A percentile compares a stretch with the other conserved stretches of the same genome.
Conservation (phyloP, 2,888 invertebrate species). For the Hypena proboscidalis region DNA sequence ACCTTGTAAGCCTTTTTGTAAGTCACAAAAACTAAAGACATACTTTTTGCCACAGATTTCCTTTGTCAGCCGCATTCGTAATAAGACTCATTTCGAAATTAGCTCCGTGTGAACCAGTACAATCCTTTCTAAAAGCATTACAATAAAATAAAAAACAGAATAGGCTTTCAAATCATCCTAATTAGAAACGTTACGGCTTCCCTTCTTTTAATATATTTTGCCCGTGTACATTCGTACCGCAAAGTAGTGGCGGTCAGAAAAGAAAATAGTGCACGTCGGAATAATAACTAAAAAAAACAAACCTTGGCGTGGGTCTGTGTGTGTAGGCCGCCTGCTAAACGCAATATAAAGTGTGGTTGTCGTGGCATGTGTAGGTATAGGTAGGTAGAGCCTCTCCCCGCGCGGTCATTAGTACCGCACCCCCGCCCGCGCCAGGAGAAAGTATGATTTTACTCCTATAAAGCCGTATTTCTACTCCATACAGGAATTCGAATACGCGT, state of each 20-base stretch:
- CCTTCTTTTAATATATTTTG: conserved; percentile 43
- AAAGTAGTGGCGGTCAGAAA: conserved; percentile 61
- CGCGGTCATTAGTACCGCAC: conserved; percentile 84
- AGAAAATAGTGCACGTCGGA: conserved; percentile 79
- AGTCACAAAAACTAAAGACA: conserved; percentile 5
- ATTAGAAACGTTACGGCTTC: conserved; percentile 38
- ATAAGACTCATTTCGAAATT: conserved; percentile 8
- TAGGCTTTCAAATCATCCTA: conserved; percentile 35
- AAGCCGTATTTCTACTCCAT: conserved; percentile 85
- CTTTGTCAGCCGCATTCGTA: conserved; percentile 1
- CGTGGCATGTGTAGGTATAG: conserved; percentile 74
- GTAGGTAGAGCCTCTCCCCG: conserved; percentile 75
- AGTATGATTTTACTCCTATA: conserved; percentile 86
- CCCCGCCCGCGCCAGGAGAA: conserved; percentile 78
- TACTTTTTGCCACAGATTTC: conserved; percentile 15
- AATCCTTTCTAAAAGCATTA: conserved; percentile 16
- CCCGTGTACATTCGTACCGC: conserved; percentile 48
- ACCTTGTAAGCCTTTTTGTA: conserved; percentile 13
- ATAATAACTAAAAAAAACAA: conserved; percentile 80
- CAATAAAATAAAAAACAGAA: conserved; percentile 15
- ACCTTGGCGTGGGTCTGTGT: conserved; percentile 62
- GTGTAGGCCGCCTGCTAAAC: conserved; percentile 81
- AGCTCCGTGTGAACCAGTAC: conserved; percentile 21
- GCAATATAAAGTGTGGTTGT: conserved; percentile 84
- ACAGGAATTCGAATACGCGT: conserved; percentile 83